These are phyloP conservation scores for Arge pagana DNA, from an alignment of 2,888 invertebrate genomes.

Conservation along the genomic window DNA sequence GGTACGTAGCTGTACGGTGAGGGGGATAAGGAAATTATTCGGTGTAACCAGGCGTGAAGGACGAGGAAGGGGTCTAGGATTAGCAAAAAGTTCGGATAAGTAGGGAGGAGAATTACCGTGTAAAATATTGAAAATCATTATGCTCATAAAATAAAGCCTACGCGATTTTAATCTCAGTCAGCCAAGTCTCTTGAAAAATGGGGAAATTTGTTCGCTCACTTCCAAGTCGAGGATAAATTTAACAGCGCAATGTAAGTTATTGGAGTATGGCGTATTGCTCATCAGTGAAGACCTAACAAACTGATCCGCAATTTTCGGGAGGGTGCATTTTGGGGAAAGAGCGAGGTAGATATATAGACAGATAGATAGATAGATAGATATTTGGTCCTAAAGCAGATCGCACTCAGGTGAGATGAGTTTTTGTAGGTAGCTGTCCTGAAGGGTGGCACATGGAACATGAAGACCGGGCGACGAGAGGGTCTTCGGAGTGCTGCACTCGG, in stretches of 20 bases:
- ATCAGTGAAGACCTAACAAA: neutral
- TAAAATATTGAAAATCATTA: neutral
- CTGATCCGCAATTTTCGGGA: slow-evolving; percentile 6
- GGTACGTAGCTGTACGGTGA: slow-evolving; percentile 1
- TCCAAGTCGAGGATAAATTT: slow-evolving; percentile 20
- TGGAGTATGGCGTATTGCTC: slow-evolving; percentile 16
- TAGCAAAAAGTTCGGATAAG: neutral
- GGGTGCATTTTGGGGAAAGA: slow-evolving; percentile 1
- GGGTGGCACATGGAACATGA: no score
- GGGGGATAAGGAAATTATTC: slow-evolving; percentile 2
- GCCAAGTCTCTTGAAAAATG: slow-evolving; percentile 7
- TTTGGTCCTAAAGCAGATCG: slow-evolving; percentile 2
- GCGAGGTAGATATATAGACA: neutral
- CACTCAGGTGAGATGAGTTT: no score
- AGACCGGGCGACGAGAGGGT: no score
- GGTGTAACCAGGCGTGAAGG: neutral
- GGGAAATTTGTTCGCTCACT: slow-evolving; percentile 12
- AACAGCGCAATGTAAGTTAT: neutral
- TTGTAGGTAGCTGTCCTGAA: no score
- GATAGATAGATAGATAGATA: neutral
- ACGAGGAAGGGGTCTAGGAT: neutral
- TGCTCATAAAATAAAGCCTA: slow-evolving; percentile 6
- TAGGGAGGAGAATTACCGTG: neutral
- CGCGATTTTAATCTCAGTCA: slow-evolving; percentile 7
- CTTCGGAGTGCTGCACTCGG: no score